Base-by-base conservation (phyloP, 2,113 vertebrate genomes). In the Excalfactoria chinensis region DNA sequence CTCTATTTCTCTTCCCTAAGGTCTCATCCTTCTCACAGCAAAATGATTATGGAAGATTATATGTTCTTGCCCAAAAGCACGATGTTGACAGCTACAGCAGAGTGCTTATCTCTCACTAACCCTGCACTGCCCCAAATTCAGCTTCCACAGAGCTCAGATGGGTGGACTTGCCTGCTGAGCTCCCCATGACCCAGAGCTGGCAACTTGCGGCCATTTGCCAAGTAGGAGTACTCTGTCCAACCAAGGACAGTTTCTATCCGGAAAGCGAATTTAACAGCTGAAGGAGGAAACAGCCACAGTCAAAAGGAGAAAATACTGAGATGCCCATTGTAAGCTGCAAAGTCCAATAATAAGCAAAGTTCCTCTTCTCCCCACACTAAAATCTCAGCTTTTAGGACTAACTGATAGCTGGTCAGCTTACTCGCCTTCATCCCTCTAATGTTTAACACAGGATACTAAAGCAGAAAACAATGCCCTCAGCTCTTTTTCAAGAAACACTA, bases 401-500 rank as follows among this genome's bases (percentile, higher is more conserved):
- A 88, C 76, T 95, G 75, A 48, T 55, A 76, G 58, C 56, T 87
- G 73, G 76, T 59, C 53, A 62, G 71, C n/a, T 74, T 90, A 72
- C 74, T 83, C 53, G 69, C 66, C 83, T 96, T 93, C 86, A 92
- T 84, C 86, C 56, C 56, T 95, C 88, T 95, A 79, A 93, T 56
- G 70, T 90, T 96, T 92, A 95, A 95, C 91, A 94, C 86, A 86
- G 84, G 92, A 92, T 93, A 95, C 81, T 95, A 93, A 96, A 88
- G 86, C 67, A 88, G 79, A 91, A 96, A 97, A 93, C 90, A 93
- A 86, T 85, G 62, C 84, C 79, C 88, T 93, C 4, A 15, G 88
- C 81, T 94, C 82, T 80, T 93, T 94, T 89, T 85, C 86, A 89
- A 71, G 63, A 94, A 95, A 46, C 19, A 48, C 58, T 95, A 40